Conservation (phyloP, 2,888 invertebrate species). For the Colostygia pectinataria region DNA sequence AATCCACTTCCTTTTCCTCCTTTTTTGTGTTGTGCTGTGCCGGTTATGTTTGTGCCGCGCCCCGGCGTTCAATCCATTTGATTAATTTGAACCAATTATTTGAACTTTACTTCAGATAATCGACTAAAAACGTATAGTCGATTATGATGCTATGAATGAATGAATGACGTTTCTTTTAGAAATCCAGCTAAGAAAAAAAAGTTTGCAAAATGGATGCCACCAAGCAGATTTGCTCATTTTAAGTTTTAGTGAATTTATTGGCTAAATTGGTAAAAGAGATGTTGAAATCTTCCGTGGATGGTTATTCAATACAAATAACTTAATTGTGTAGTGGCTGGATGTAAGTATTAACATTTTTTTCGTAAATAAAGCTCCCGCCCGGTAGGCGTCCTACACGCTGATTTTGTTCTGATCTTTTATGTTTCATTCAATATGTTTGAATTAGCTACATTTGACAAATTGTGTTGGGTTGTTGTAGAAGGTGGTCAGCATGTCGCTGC, state of each 20-base stretch:
- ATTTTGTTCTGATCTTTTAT: conserved; percentile 19
- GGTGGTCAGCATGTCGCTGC: conserved; percentile 87
- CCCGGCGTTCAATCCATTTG: too few species aligned
- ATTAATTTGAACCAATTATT: too few species aligned
- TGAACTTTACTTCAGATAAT: too few species aligned
- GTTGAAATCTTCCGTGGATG: conserved; percentile 1
- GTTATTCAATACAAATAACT: conserved; percentile 14
- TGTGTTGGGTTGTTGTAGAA: conserved; percentile 48
- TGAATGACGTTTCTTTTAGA: too few species aligned
- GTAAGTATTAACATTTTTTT: conserved; percentile 20
- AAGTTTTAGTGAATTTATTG: conserved; percentile 19
- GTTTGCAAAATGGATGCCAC: conserved; percentile 53
- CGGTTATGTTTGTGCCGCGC: too few species aligned
- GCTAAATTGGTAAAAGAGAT: conserved; percentile 38
- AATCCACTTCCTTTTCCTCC: too few species aligned
- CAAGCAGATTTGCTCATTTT: background rate
- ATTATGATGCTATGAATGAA: too few species aligned
- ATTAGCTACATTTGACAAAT: background rate
- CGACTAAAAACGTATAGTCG: too few species aligned
- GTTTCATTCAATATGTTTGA: too few species aligned
- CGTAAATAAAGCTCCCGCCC: conserved; percentile 12
- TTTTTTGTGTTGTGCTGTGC: too few species aligned
- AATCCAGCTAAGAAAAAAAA: background rate
- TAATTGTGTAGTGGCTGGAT: conserved; percentile 14
- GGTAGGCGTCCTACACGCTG: conserved; percentile 50